Percentiles rank a stretch among this genome's conserved stretches.
These are phyloP conservation scores for Microtus obscurus DNA, from an alignment of 2,797 vertebrate species.

Conservation along the genomic window DNA sequence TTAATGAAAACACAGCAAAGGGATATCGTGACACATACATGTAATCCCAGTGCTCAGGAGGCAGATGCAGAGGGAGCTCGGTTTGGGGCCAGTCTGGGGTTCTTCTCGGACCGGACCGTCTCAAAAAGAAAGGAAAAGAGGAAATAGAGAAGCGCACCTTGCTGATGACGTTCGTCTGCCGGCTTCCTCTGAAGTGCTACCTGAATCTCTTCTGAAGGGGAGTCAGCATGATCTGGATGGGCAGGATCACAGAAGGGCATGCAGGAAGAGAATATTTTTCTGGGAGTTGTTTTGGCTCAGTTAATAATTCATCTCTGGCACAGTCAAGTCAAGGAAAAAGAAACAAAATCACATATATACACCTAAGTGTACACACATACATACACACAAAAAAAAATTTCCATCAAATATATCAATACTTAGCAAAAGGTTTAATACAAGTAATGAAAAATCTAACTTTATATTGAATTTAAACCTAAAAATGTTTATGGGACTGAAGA, in stretches of 20 bases:
- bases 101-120: background rate
- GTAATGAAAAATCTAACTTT: conserved; percentile 37
- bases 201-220: conserved; percentile 96
- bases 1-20: conserved; percentile 15
- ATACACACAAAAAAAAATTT: background rate
- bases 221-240: conserved; percentile 95
- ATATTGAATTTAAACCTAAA: background rate
- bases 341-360: background rate
- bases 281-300: conserved; percentile 89
- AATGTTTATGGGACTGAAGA: background rate
- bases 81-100: background rate
- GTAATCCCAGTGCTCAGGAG: background rate
- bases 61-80: background rate
- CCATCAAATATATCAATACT: background rate
- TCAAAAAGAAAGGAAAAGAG: too few relatives aligned
- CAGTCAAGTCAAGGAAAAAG: conserved; percentile 87
- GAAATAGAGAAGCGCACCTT: conserved; percentile 90
- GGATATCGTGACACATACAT: background rate
- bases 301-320: conserved; percentile 94
- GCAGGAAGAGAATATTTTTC: conserved; percentile 87
- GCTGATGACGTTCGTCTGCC: conserved; percentile 95
- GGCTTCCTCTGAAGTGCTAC: conserved; percentile 97
- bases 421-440: conserved; percentile 4
- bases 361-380: background rate
- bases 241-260: conserved; percentile 91